phyloP scores from a whole-genome alignment of 2,797 vertebrate genomes.

The Falco biarmicus region DNA sequence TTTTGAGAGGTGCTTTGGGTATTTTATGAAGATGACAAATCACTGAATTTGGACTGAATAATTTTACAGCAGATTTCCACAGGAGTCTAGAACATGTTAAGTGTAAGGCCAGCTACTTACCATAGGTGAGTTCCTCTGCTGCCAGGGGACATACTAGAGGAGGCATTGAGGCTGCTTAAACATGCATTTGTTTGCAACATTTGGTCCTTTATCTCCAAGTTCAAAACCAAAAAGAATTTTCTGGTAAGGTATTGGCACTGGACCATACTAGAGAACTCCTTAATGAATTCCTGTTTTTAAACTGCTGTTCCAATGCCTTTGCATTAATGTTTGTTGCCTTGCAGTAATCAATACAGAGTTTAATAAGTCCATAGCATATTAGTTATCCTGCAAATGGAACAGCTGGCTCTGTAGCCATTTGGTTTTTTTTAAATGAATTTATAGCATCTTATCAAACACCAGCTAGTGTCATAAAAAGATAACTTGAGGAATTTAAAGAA shows the following conservation, averaged over 20 bases:
- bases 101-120: neutral
- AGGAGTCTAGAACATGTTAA: neutral
- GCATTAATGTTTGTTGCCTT: neutral
- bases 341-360: neutral
- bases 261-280: neutral
- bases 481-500: neutral
- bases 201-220: neutral
- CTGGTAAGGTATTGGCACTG: neutral
- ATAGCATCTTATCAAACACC: neutral
- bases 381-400: neutral
- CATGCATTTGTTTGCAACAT: neutral
- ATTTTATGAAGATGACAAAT: neutral
- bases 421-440: neutral
- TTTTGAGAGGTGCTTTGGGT: neutral
- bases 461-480: neutral
- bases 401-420: neutral
- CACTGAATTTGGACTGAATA: neutral
- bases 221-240: neutral
- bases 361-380: neutral
- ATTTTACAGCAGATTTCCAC: neutral
- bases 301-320: neutral
- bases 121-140: neutral
- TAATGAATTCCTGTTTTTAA: neutral
- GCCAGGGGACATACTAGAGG: neutral
- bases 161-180: neutral